Base-by-base conservation (phyloP, 2,888 invertebrate genomes). In the Eupithecia subumbrata region DNA sequence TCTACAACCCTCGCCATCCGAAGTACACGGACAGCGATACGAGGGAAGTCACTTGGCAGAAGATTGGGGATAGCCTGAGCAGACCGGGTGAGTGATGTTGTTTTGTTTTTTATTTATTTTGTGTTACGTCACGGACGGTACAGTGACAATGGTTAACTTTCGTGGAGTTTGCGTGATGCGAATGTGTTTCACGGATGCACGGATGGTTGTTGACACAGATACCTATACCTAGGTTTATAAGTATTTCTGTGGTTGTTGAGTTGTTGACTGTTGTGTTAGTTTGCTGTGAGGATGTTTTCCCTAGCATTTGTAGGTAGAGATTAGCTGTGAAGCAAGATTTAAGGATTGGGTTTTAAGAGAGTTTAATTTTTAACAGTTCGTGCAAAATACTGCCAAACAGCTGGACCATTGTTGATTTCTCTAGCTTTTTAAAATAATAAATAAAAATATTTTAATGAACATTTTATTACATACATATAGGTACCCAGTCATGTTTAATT, bases 41-140 rank as follows among this genome's bases (percentile, higher is more conserved):
- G 0, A 86, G 92, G 48, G 93, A 93, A 82, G 91, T 92, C 0
- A 83, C 90, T 45, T 94, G 94, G 94, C 92, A 92, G 82, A 91
- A 90, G 80, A 94, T 94, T 40, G 93, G 92, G 11, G 93, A 93
- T 69, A 78, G 83, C 0, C 76, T 94, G 37, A 86, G 86, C 73
- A 87, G 90, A 71, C 91, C 94, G 48, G 90, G 93, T 93, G 80
- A 90, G 90, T 89, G 16, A 52, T n/a, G 2, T 80, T 63, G 30
- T 30, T 69, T 76, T 79, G 78, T 79, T 69, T 66, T 69, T 40
- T 69, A 73, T 63, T 22, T 56, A 22, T n/a, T 11, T 56, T 69
- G n/a, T n/a, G 40, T 43, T 67, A 67, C 63, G 63, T 34, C 63
- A 64, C 64, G 68, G n/a, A 34, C 11, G 66, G 66, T 66, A 11